phyloP scores from a whole-genome alignment of 2,888 invertebrate species.

The Cheilosia pagana region DNA sequence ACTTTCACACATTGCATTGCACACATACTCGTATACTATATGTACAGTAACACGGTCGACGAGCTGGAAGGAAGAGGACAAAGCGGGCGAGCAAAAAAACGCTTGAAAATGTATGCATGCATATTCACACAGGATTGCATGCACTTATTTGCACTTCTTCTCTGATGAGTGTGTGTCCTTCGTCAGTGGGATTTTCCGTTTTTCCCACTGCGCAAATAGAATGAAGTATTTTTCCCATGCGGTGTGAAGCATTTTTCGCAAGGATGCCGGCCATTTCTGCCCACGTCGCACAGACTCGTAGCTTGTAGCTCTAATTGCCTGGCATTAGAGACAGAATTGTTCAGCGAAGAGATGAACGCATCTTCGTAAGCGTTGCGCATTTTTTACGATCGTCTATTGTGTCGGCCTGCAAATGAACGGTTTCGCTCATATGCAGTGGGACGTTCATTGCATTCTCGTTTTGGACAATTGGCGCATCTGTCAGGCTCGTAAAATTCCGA shows the following conservation, averaged over 20 bases:
- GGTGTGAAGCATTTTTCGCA: constrained; percentile 43
- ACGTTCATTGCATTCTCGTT: constrained; percentile 54
- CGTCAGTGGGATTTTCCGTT: constrained; percentile 57
- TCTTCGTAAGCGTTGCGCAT: constrained; percentile 41
- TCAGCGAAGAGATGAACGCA: constrained; percentile 39
- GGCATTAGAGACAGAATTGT: constrained; percentile 54
- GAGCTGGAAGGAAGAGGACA: constrained; percentile 2
- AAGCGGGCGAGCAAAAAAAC: constrained; percentile 12
- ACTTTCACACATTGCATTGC: constrained; percentile 69
- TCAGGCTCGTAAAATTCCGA: constrained; percentile 67
- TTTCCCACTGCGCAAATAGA: constrained; percentile 52
- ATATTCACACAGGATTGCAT: constrained; percentile 64
- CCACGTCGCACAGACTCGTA: constrained; percentile 21
- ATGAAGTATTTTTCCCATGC: constrained; percentile 34
- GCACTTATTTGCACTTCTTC: constrained; percentile 68
- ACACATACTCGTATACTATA: not conserved
- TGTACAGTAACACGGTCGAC: not conserved
- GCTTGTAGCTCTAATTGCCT: constrained; percentile 60
- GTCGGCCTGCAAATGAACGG: constrained; percentile 45
- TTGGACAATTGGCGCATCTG: constrained; percentile 68
- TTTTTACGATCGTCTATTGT: constrained; percentile 39
- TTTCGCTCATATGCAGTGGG: constrained; percentile 25
- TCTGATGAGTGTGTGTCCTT: constrained; percentile 66
- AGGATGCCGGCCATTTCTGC: constrained; percentile 40
- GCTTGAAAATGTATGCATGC: constrained; percentile 29